A percentile compares a stretch with the other conserved stretches of the same genome.
Evolutionary conservation across 2,888 invertebrate genomes (phyloP).

Genomic region (Limnephilus rhombicus): DNA sequence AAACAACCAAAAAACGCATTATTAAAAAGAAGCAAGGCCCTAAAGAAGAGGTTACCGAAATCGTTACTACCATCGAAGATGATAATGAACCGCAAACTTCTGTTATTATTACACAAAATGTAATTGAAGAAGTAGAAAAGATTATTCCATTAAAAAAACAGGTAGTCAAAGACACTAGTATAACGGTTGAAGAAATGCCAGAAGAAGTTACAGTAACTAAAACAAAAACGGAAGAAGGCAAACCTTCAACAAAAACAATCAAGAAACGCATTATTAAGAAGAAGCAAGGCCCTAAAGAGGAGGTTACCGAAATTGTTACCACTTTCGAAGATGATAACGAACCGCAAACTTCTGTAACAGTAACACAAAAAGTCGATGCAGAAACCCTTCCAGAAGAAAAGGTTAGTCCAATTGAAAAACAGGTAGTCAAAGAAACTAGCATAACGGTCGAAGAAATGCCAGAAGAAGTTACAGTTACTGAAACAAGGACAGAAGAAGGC

Average conservation of each 20-base stretch:
- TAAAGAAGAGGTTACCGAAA: constrained; percentile 70
- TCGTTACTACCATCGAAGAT: constrained; percentile 68
- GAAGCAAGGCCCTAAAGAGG: constrained; percentile 68
- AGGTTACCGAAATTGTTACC: constrained; percentile 67
- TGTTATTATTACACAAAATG: constrained; percentile 51
- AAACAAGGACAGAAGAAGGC: constrained; percentile 69
- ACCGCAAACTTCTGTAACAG: constrained; percentile 67
- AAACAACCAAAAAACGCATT: constrained; percentile 67
- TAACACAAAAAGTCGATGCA: neutral
- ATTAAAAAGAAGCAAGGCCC: constrained; percentile 68
- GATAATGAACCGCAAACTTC: constrained; percentile 64
- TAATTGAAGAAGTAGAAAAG: neutral
- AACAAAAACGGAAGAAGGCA: constrained; percentile 66
- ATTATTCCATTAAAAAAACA: neutral
- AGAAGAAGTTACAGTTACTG: constrained; percentile 65
- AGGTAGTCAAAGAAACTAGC: no score
- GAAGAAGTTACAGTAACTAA: constrained; percentile 69
- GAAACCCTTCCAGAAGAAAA: no score
- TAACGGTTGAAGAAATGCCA: constrained; percentile 69
- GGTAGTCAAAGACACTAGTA: constrained; percentile 69
- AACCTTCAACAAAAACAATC: constrained; percentile 67
- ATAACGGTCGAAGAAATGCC: no score
- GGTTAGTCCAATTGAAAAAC: no score
- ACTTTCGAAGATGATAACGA: constrained; percentile 68
- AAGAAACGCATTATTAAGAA: constrained; percentile 69